These are phyloP conservation scores for Drosophila tristis DNA, from an alignment of 1,140 invertebrate genomes.

Conservation along the genomic window DNA sequence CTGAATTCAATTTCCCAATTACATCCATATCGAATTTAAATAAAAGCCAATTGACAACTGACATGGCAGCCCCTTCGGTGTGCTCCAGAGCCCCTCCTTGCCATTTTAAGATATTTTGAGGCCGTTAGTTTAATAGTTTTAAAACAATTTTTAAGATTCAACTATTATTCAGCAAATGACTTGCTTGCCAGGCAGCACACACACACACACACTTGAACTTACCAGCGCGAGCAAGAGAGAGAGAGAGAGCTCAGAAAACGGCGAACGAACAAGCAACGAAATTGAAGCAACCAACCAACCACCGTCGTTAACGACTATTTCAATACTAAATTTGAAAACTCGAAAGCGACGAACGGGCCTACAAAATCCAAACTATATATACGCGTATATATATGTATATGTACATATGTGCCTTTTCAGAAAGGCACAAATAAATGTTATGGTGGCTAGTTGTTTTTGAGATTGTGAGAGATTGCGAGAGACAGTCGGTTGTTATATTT, in stretches of 20 bases:
- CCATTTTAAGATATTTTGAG: constrained; percentile 15
- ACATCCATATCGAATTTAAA: constrained; percentile 14
- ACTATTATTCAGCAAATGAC: constrained; percentile 60
- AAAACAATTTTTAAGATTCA: constrained; percentile 60
- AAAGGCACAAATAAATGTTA: constrained; percentile 61
- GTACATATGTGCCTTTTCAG: constrained; percentile 39
- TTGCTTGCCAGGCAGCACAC: constrained; percentile 12
- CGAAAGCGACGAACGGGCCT: constrained; percentile 77
- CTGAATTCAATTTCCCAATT: constrained; percentile 37
- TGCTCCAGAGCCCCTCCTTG: no score
- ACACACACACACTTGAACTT: constrained; percentile 31
- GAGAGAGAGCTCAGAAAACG: constrained; percentile 25
- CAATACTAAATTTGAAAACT: constrained; percentile 74
- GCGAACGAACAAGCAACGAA: constrained; percentile 40
- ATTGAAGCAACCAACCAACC: constrained; percentile 70
- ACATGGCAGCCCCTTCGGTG: neutral
- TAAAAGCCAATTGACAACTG: constrained; percentile 10
- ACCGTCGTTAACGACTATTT: constrained; percentile 65
- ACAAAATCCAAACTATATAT: constrained; percentile 73
- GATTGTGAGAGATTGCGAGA: constrained; percentile 56
- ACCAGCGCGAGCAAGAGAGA: constrained; percentile 36
- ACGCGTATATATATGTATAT: constrained; percentile 11
- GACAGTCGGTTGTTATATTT: constrained; percentile 51
- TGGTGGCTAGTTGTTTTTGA: constrained; percentile 55
- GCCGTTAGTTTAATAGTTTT: constrained; percentile 46